Evolutionary conservation across 2,888 invertebrate species (phyloP), one percentile per base, ranked within the genome.

Genomic region (Horisme vitalbata): DNA sequence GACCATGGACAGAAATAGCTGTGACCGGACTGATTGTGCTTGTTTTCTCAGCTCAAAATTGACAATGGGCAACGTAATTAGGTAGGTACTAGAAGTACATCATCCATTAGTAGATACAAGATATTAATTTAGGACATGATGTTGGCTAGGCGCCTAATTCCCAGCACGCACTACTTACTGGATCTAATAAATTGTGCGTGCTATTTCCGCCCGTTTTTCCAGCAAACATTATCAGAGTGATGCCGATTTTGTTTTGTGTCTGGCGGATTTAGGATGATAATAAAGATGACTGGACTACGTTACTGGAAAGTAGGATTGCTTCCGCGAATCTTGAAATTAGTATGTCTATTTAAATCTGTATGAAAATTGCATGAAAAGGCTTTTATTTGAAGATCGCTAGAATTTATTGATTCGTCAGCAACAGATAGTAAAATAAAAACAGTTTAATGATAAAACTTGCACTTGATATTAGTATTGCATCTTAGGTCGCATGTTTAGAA

Each of bases 81-180:
- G n/a, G n/a, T n/a, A n/a, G n/a, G n/a, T n/a, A n/a, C 2, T 14
- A 13, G 65, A 71, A 71, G 68, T 66, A 63, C 54, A 47, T 54
- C 65, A 55, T 66, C 52, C 47, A 72, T 71, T 71, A 68, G 65
- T 72, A 65, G 68, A 70, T 71, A 69, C 65, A 64, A 70, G 62
- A 63, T 71, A 81, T 79, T 79, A 76, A 79, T 77, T 72, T 67
- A 65, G 47, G 62, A 81, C 80, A 79, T 61, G 71, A 57, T 64
- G 70, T 83, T 86, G 86, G 85, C 86, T 51, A 54, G 45, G 60
- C 69, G 83, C 86, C 84, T 79, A 82, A 74, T 68, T 63, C 63
- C 68, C 70, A 58, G 59, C 68, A 67, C 68, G 71, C 63, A 71
- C 69, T 75, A 73, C 79, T 76, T 71, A 75, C 75, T 73, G 56